Conservation (phyloP, 2,888 invertebrate genomes). For the Mythimna lalbum region DNA sequence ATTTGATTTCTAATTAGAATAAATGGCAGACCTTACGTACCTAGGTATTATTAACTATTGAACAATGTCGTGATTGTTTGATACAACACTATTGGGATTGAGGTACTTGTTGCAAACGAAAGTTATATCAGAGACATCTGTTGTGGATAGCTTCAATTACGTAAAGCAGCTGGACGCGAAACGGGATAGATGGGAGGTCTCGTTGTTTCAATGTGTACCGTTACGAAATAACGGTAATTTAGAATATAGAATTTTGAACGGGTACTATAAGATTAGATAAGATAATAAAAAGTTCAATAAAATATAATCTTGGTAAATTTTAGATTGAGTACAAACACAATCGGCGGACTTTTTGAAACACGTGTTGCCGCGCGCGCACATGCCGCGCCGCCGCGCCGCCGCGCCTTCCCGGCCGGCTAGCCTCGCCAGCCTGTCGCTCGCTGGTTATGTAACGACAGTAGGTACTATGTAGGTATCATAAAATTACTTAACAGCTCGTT, state of each 20-base stretch:
- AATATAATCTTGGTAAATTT: constrained; percentile 1
- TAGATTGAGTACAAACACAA: neutral
- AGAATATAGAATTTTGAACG: too few species aligned
- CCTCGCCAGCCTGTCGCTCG: constrained; percentile 58
- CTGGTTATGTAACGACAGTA: constrained; percentile 61
- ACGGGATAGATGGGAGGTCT: constrained; percentile 12
- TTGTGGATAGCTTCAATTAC: constrained; percentile 35
- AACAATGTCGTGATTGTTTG: neutral
- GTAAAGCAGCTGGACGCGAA: neutral
- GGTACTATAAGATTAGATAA: neutral
- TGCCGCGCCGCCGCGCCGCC: constrained; percentile 2
- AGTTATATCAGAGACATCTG: constrained; percentile 46
- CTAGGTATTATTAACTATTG: too few species aligned
- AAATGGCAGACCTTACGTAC: neutral
- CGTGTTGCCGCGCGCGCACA: constrained; percentile 51
- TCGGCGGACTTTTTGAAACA: constrained; percentile 39
- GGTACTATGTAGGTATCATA: constrained; percentile 61
- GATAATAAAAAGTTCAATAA: neutral
- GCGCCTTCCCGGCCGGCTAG: constrained; percentile 51
- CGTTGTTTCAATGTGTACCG: neutral
- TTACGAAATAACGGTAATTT: too few species aligned
- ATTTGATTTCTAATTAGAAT: constrained; percentile 2
- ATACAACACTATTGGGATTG: neutral
- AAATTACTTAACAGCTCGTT: constrained; percentile 66
- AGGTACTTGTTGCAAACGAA: neutral